These are phyloP conservation scores for Phoxinus phoxinus DNA, from an alignment of 2,113 vertebrate species.

Conservation along the genomic window DNA sequence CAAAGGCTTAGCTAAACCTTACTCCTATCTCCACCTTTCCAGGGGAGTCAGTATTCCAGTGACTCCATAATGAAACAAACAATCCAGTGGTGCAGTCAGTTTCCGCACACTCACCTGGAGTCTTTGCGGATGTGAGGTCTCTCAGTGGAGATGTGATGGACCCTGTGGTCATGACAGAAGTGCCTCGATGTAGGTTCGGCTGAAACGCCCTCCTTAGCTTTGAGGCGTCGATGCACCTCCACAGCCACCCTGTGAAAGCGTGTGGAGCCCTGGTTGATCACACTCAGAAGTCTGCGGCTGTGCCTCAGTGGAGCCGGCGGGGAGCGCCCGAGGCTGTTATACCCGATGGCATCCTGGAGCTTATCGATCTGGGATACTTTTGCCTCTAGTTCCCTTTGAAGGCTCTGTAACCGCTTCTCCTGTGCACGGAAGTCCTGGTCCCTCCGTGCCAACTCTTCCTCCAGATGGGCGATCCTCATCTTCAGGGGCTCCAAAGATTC, in stretches of 20 bases:
- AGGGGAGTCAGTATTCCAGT: slow-evolving; percentile 52
- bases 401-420: slow-evolving; percentile 66
- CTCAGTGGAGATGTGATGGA: slow-evolving; percentile 56
- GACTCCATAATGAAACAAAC: slow-evolving; percentile 46
- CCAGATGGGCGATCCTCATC: slow-evolving; percentile 70
- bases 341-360: slow-evolving; percentile 80
- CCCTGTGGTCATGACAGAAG: slow-evolving; percentile 67
- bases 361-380: slow-evolving; percentile 79
- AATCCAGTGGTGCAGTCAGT: neutral
- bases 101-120: slow-evolving; percentile 70
- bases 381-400: slow-evolving; percentile 74
- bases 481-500: slow-evolving; percentile 69
- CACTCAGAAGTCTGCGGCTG: slow-evolving; percentile 67
- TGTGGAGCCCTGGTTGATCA: slow-evolving; percentile 76
- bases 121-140: slow-evolving; percentile 70
- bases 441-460: slow-evolving; percentile 70
- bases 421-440: slow-evolving; percentile 68
- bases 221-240: slow-evolving; percentile 77
- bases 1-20: slow-evolving; percentile 53
- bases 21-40: slow-evolving; percentile 40
- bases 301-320: slow-evolving; percentile 48
- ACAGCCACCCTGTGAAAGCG: slow-evolving; percentile 77
- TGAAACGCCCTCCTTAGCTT: slow-evolving; percentile 81
- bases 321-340: slow-evolving; percentile 64
- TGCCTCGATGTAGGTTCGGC: slow-evolving; percentile 79